Evolutionary conservation across 2,888 invertebrate genomes (phyloP), one percentile per base, ranked within the genome.

Genomic region (Trisateles emortualis): DNA sequence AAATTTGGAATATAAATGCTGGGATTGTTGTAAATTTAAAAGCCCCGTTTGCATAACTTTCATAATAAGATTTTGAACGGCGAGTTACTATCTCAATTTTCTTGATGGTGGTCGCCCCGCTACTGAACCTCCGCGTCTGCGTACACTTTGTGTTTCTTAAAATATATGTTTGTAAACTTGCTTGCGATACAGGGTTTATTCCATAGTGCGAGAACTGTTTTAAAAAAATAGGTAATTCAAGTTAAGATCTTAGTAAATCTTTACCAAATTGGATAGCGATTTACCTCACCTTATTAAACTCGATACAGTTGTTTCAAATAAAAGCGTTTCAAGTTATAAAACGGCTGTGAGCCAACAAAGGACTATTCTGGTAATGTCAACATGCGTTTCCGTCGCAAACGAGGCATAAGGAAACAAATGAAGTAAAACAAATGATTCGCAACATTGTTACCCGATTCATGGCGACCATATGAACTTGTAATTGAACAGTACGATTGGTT

Each of bases 341-440:
- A 71, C 74, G 72, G 65, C 68, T 74, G 61, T 68, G 58, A 69
- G 54, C 64, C 72, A 87, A 89, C 89, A 89, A 90, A 87, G 87
- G 87, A 78, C 87, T 83, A 83, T 89, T 88, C 83, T 80, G 78
- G 75, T 80, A 86, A 86, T 83, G 87, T 86, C 87, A 84, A 88
- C 84, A 83, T 56, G 55, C 68, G 78, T 83, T 86, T 86, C 85
- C 82, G 79, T 78, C 77, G 74, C 77, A 72, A 75, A 77, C 74
- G 76, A 76, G 68, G 73, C 77, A 82, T 83, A 78, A 82, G 86
- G 86, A 88, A 88, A 84, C 74, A 73, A 79, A 79, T 82, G 69
- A 76, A 81, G 80, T 80, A 71, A 81, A 83, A 83, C 80, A 79
- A 80, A 74, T 78, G 70, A 84, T 84, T 82, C 67, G 86, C 87